Percentiles rank a stretch among this genome's conserved stretches.
Evolutionary conservation across 2,888 invertebrate genomes (phyloP).

Genomic region (Tridacna crocea): DNA sequence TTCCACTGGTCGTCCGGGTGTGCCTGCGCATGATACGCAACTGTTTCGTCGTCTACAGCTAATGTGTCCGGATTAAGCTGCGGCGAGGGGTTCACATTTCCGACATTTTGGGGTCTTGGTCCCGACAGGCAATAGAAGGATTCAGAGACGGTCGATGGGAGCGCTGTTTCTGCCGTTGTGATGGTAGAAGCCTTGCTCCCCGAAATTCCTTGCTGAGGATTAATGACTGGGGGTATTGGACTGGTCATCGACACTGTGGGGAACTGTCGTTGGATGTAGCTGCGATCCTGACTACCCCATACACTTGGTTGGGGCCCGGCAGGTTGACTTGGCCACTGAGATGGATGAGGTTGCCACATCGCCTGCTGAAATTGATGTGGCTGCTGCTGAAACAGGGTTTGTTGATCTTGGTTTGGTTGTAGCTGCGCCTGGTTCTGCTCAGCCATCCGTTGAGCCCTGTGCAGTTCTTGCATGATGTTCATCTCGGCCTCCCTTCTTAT

Average conservation of each 20-base stretch:
- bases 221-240: background rate
- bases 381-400: too few species aligned
- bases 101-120: background rate
- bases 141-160: background rate
- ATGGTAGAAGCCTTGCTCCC: background rate
- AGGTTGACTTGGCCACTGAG: slow-evolving; percentile 28
- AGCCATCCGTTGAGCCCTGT: slow-evolving; percentile 34
- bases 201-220: slow-evolving; percentile 9
- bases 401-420: slow-evolving; percentile 26
- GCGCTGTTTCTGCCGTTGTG: background rate
- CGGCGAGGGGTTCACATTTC: background rate
- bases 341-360: slow-evolving; percentile 31
- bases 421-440: slow-evolving; percentile 25
- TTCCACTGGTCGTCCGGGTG: slow-evolving; percentile 16
- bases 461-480: slow-evolving; percentile 35
- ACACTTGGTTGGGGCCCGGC: slow-evolving; percentile 28
- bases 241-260: slow-evolving; percentile 29
- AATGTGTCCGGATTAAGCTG: background rate
- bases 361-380: slow-evolving; percentile 32
- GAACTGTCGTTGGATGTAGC: slow-evolving; percentile 35
- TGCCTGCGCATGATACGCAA: slow-evolving; percentile 23
- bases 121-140: slow-evolving; percentile 15
- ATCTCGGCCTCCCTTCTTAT: slow-evolving; percentile 33
- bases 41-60: slow-evolving; percentile 26
- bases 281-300: slow-evolving; percentile 39